phyloP scores from a whole-genome alignment of 2,888 invertebrate genomes.

The Apodemia hepburni region DNA sequence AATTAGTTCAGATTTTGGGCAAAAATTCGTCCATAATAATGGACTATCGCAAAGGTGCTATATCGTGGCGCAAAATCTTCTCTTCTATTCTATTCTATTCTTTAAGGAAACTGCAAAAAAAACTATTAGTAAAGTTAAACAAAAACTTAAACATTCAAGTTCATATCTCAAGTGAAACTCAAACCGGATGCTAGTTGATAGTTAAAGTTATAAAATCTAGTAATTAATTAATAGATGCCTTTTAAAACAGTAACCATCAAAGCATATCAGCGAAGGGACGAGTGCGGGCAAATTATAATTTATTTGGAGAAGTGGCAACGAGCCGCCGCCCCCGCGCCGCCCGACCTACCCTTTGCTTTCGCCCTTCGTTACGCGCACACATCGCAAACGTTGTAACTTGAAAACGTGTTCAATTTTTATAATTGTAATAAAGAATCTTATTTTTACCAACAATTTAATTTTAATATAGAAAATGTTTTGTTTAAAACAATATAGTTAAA shows the following conservation, averaged over 20 bases:
- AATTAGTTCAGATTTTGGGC: too few species aligned
- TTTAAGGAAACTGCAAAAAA: too few species aligned
- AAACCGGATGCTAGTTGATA: slow-evolving; percentile 2
- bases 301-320: slow-evolving; percentile 81
- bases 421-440: background rate
- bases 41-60: too few species aligned
- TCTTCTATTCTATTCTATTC: too few species aligned
- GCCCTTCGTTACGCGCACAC: slow-evolving; percentile 75
- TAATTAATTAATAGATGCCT: slow-evolving; percentile 27
- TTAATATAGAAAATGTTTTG: too few species aligned
- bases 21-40: too few species aligned
- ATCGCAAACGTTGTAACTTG: slow-evolving; percentile 57
- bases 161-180: too few species aligned
- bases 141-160: too few species aligned
- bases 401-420: slow-evolving; percentile 30
- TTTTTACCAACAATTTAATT: too few species aligned
- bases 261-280: slow-evolving; percentile 45
- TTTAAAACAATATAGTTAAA: too few species aligned
- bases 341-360: slow-evolving; percentile 79
- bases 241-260: slow-evolving; percentile 57
- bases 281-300: slow-evolving; percentile 78
- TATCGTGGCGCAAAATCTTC: too few species aligned
- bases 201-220: slow-evolving; percentile 20
- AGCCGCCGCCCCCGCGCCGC: slow-evolving; percentile 51
- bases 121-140: too few species aligned